phyloP scores from a whole-genome alignment of 2,113 vertebrate genomes.

The Acinonyx jubatus region DNA sequence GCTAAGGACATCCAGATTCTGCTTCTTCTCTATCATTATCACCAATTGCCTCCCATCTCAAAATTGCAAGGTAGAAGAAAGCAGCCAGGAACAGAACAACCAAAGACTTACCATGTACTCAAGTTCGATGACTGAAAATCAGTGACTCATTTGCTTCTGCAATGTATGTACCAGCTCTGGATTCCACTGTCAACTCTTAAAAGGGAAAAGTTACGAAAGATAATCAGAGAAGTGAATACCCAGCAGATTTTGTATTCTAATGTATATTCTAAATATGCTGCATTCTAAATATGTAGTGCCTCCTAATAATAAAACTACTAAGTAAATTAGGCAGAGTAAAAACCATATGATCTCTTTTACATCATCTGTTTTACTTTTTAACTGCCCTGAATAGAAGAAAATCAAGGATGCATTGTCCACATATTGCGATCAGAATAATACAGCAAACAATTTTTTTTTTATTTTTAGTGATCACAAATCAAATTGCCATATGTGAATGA shows the following conservation, averaged over 20 bases:
- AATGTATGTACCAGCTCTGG: background rate
- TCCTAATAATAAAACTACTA: background rate
- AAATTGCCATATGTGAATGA: slow-evolving; percentile 53
- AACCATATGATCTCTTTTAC: background rate
- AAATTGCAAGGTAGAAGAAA: background rate
- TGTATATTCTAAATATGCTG: background rate
- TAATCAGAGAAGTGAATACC: background rate
- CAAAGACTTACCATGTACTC: background rate
- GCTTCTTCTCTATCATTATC: background rate
- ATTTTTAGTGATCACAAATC: slow-evolving; percentile 64
- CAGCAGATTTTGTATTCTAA: background rate
- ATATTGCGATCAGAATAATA: slow-evolving; percentile 2
- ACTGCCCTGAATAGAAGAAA: slow-evolving; percentile 1
- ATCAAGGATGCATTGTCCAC: background rate
- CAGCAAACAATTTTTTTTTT: slow-evolving; percentile 44
- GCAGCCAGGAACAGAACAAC: background rate
- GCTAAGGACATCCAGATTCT: background rate
- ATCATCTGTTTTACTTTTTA: background rate
- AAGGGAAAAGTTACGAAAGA: background rate
- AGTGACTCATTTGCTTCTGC: background rate
- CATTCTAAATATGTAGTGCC: background rate
- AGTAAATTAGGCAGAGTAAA: background rate
- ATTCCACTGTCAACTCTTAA: background rate
- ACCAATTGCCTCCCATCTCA: background rate
- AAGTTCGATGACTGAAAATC: background rate